phyloP scores from a whole-genome alignment of 2,888 invertebrate species.

The Micoletzkya japonica region DNA sequence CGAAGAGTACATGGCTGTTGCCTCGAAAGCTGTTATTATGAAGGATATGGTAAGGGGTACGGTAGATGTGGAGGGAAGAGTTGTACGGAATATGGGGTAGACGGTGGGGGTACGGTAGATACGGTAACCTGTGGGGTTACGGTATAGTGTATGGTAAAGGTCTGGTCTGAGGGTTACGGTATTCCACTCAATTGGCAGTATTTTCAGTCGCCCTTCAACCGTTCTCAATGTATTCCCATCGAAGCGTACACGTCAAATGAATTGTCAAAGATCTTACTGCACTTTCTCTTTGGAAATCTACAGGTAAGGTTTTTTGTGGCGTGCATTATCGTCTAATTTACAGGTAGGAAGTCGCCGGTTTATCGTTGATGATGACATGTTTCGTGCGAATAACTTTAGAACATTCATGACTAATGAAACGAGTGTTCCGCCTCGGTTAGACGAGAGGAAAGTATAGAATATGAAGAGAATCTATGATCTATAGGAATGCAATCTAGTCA shows the following conservation, averaged over 20 bases:
- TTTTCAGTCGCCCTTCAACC: slow-evolving; percentile 11
- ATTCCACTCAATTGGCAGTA: too few species aligned
- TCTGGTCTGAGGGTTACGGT: too few species aligned
- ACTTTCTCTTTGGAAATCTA: slow-evolving; percentile 21
- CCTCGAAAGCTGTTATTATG: background rate
- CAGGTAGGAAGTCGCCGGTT: slow-evolving; percentile 23
- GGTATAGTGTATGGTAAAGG: too few species aligned
- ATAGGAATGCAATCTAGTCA: too few species aligned
- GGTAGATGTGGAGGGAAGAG: too few species aligned
- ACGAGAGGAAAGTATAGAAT: background rate
- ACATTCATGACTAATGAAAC: slow-evolving; percentile 28
- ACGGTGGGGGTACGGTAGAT: too few species aligned
- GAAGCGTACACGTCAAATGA: slow-evolving; percentile 21
- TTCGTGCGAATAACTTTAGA: slow-evolving; percentile 26
- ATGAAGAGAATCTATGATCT: too few species aligned
- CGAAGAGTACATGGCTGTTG: slow-evolving; percentile 9
- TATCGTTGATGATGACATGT: slow-evolving; percentile 18
- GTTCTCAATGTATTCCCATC: slow-evolving; percentile 11
- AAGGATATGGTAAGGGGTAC: too few species aligned
- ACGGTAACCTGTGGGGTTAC: too few species aligned
- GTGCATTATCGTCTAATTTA: background rate
- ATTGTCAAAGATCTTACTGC: background rate
- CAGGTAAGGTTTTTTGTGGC: background rate
- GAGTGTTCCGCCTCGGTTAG: slow-evolving; percentile 25
- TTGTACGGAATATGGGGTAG: too few species aligned